Evolutionary conservation across 2,888 invertebrate species (phyloP).

Genomic region (Synanthedon formicaeformis): DNA sequence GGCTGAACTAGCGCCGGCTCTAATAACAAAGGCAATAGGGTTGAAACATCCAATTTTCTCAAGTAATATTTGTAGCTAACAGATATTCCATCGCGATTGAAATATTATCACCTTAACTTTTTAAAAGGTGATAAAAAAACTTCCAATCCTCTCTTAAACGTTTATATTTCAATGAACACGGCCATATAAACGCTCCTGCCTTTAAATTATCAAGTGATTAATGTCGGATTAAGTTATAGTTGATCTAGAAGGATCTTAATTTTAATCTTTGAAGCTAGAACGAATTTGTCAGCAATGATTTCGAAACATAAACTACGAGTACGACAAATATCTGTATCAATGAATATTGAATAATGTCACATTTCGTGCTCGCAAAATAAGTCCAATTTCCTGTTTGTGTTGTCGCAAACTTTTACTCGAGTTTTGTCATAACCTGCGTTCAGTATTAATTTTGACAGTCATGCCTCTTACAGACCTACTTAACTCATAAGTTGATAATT

Average conservation of each 20-base stretch:
- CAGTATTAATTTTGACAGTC: conserved; percentile 13
- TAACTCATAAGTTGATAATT: conserved; percentile 19
- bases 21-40: background rate
- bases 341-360: background rate
- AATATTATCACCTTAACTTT: background rate
- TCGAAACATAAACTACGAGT: background rate
- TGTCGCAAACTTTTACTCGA: conserved; percentile 4
- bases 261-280: background rate
- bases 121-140: background rate
- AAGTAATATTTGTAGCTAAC: too few species aligned
- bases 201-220: background rate
- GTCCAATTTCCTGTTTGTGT: conserved; percentile 3
- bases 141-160: background rate
- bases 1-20: conserved; percentile 8
- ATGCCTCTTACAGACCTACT: conserved; percentile 14
- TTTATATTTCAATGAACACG: background rate
- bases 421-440: conserved; percentile 12
- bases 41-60: background rate
- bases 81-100: too few species aligned
- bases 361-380: background rate
- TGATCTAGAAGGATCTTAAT: background rate
- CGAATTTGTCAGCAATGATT: background rate
- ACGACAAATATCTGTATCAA: background rate
- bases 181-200: background rate
- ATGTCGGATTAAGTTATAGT: background rate